These are phyloP conservation scores for Cephalopholis sonnerati DNA, from an alignment of 2,113 vertebrate species.

Conservation along the genomic window DNA sequence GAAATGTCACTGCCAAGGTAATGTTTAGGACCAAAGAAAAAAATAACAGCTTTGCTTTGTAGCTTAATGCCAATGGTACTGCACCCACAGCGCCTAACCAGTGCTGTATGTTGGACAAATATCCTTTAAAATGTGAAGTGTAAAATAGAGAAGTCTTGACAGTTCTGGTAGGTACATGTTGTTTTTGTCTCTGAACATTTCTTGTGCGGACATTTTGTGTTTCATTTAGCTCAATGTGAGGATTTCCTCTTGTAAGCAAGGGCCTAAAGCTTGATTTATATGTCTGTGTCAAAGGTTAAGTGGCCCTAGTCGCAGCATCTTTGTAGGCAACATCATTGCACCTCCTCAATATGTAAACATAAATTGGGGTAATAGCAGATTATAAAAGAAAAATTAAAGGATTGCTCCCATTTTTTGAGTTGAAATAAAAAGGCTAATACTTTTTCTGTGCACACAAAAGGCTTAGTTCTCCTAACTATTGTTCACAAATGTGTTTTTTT, in stretches of 20 bases:
- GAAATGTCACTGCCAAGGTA: not conserved
- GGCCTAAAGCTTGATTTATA: not conserved
- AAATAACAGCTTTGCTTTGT: not conserved
- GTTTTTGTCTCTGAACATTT: not conserved
- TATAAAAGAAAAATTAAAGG: too few species aligned
- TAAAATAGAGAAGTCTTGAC: not conserved
- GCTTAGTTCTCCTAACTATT: too few species aligned
- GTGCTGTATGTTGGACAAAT: not conserved
- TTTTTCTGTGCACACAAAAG: too few species aligned
- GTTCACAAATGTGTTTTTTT: too few species aligned
- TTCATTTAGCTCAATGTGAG: not conserved
- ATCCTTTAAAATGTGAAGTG: too few species aligned
- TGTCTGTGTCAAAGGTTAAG: not conserved
- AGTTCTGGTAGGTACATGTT: not conserved
- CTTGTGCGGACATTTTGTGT: not conserved
- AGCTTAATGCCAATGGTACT: not conserved
- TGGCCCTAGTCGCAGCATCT: too few species aligned
- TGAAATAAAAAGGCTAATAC: too few species aligned
- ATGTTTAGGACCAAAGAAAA: not conserved
- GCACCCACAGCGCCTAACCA: not conserved
- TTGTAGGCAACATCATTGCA: too few species aligned
- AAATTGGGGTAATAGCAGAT: too few species aligned
- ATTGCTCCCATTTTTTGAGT: too few species aligned
- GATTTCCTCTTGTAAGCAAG: not conserved
- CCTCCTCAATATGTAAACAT: too few species aligned